Percentiles rank a stretch among this genome's conserved stretches.
These are phyloP conservation scores for Rhagium mordax DNA, from an alignment of 2,888 invertebrate species.

Conservation along the genomic window DNA sequence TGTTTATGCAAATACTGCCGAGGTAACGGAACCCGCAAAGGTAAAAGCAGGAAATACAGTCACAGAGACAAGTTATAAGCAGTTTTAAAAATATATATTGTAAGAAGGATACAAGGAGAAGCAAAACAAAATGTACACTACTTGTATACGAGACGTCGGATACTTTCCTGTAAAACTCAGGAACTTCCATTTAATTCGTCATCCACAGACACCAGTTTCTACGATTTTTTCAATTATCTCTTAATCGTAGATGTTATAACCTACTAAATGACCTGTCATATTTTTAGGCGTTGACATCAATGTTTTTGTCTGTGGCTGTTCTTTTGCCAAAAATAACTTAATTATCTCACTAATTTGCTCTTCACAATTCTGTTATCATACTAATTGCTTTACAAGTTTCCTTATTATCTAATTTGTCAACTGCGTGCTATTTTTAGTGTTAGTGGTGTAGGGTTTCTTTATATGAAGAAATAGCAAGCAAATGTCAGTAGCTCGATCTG, in stretches of 20 bases:
- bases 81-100: neutral
- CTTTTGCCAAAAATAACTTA: constrained; percentile 5
- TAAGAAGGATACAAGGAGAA: too few relatives aligned
- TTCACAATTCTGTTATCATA: constrained; percentile 5
- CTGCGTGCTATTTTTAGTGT: too few relatives aligned
- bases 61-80: neutral
- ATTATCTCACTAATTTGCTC: constrained; percentile 23
- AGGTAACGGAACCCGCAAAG: neutral
- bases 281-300: constrained; percentile 1
- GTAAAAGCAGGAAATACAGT: neutral
- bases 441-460: too few relatives aligned
- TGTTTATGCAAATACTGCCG: constrained; percentile 10
- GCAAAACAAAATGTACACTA: too few relatives aligned
- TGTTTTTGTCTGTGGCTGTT: neutral
- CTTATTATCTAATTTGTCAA: constrained; percentile 17
- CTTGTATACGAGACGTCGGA: too few relatives aligned
- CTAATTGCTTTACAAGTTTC: constrained; percentile 14
- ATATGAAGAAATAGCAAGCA: too few relatives aligned
- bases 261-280: neutral
- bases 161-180: too few relatives aligned
- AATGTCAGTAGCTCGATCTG: too few relatives aligned
- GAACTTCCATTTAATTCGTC: too few relatives aligned
- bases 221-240: too few relatives aligned
- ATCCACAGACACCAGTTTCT: too few relatives aligned
- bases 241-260: neutral